Evolutionary conservation across 2,888 invertebrate genomes (phyloP).

Genomic region (Oxytorus armatus): DNA sequence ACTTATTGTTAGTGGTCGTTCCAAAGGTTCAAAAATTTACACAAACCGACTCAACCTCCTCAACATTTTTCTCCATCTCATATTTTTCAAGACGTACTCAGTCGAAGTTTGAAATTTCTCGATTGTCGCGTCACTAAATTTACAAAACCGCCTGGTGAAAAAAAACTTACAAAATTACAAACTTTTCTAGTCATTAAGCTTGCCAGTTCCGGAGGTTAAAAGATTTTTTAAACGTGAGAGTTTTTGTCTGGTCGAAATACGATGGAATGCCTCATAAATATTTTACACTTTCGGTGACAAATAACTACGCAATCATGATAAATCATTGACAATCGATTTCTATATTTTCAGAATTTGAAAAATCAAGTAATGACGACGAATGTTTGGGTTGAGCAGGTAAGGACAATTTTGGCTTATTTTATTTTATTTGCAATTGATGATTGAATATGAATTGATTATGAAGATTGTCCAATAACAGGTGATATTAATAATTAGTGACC

Average conservation of each 20-base stretch:
- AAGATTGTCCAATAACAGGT: background rate
- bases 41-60: no score
- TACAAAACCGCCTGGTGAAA: no score
- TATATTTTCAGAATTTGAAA: constrained; percentile 88
- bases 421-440: background rate
- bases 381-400: constrained; percentile 96
- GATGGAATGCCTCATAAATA: background rate
- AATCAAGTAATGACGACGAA: constrained; percentile 98
- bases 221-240: no score
- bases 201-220: no score
- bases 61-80: no score
- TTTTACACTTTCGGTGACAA: background rate
- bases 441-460: background rate
- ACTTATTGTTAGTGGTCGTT: no score
- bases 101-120: no score
- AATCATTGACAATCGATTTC: constrained; percentile 14
- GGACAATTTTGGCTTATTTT: constrained; percentile 53
- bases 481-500: background rate
- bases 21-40: no score
- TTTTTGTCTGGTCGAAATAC: background rate
- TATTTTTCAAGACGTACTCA: no score
- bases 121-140: no score
- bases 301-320: background rate
- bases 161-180: no score
- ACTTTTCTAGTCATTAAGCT: no score